Percentiles rank a stretch among this genome's conserved stretches.
phyloP scores from a whole-genome alignment of 2,113 vertebrate species.

The Ophiodon elongatus region DNA sequence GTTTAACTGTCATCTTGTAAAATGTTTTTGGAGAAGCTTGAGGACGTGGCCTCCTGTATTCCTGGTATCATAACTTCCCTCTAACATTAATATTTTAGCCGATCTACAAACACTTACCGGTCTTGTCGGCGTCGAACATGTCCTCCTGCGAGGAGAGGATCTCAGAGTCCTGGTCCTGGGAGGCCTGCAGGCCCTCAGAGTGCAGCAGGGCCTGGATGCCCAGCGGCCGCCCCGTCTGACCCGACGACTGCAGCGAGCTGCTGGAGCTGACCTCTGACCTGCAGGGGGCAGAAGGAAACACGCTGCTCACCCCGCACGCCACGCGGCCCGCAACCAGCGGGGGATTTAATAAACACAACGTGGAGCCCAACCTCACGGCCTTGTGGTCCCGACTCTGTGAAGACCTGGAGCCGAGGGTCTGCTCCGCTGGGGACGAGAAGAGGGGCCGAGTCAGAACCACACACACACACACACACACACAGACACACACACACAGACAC shows the following conservation, averaged over 20 bases:
- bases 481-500: too few species aligned
- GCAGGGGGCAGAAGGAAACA: not conserved
- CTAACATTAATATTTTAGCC: not conserved
- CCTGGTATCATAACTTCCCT: not conserved
- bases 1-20: too few species aligned
- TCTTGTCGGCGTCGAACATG: constrained; percentile 85
- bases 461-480: too few species aligned
- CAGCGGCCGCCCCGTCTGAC: constrained; percentile 56
- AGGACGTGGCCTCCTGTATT: not conserved
- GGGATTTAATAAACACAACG: too few species aligned
- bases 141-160: constrained; percentile 92
- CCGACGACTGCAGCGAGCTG: constrained; percentile 75
- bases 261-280: constrained; percentile 84
- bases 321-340: not conserved
- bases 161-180: constrained; percentile 76
- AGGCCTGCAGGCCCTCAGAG: constrained; percentile 69
- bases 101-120: constrained; percentile 41
- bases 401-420: constrained; percentile 43
- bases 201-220: constrained; percentile 74
- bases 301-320: not conserved
- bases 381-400: constrained; percentile 57
- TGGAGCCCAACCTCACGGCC: constrained; percentile 64
- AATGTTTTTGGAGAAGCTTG: too few species aligned
- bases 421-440: constrained; percentile 58
- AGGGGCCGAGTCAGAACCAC: not conserved